phyloP scores from a whole-genome alignment of 2,888 invertebrate species.

The Aphodius sticticus region DNA sequence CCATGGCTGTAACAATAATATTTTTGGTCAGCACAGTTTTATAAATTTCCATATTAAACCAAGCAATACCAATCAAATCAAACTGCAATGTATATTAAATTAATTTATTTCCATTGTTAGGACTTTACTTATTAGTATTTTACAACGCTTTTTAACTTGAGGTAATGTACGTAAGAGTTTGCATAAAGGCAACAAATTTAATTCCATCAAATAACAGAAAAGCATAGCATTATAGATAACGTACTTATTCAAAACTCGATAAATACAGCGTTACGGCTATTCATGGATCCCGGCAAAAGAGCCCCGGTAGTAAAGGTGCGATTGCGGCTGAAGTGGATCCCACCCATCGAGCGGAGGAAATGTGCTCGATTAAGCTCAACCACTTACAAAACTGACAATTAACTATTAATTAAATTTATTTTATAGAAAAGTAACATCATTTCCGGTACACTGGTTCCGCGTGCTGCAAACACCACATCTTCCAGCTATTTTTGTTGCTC shows the following conservation, averaged over 20 bases:
- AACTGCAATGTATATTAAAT: too few relatives aligned
- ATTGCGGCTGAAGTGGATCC: not conserved
- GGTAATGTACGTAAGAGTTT: not conserved
- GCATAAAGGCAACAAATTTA: not conserved
- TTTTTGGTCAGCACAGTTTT: not conserved
- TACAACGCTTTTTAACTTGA: too few relatives aligned
- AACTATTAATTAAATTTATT: not conserved
- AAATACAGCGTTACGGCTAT: not conserved
- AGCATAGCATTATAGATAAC: not conserved
- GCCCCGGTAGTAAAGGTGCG: not conserved
- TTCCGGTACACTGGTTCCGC: not conserved
- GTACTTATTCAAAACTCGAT: not conserved
- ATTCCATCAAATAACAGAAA: not conserved
- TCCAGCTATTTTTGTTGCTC: not conserved
- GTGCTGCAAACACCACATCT: not conserved
- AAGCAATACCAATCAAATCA: too few relatives aligned
- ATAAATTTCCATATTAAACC: not conserved
- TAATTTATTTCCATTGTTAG: too few relatives aligned
- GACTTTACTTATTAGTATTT: too few relatives aligned
- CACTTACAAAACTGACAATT: not conserved
- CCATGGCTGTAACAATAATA: conserved; percentile 63
- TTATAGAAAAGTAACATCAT: not conserved
- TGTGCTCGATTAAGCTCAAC: not conserved
- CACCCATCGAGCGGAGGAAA: not conserved
- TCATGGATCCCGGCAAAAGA: not conserved